Base-by-base conservation (phyloP, 2,797 vertebrate genomes). In the Morelia viridis region DNA sequence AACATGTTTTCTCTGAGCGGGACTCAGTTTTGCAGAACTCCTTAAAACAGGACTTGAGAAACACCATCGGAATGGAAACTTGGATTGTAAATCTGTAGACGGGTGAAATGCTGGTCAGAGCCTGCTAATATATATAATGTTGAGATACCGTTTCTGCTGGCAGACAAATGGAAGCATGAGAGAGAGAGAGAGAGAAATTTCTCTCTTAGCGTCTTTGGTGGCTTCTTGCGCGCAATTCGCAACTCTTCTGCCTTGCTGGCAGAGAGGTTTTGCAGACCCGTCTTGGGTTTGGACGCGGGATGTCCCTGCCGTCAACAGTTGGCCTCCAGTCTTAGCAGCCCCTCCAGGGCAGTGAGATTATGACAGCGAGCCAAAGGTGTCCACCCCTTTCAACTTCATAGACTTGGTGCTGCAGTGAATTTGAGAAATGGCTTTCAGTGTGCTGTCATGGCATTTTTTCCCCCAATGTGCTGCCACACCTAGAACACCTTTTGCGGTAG, bases 101-200 rank as follows among this genome's bases (percentile, higher is more conserved):
- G 88, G 64, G 95, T 96, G 92, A 61, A 94, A 98, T 98, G 98
- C 98, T 98, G 98, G 97, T 98, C 98, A 97, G 99, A 97, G 92
- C 91, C 76, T 92, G 89, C 84, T 87, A 80, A 89, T 89, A 53
- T 92, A 95, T 93, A 53, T 90, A 93, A 65, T 68, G 31, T 31
- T 87, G 84, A 94, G 88, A 95, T 11, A 97, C 89, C 94, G 94
- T 94, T 95, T 97, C 98, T 99, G 98, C 98, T 95, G 98, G 96
- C 98, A 98, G 98, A 98, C 62, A 85, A 89, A 95, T 17, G 1
- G 90, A 64, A 53, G 3, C 1, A 58, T 85, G 85, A 92, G 91
- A 83, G 83, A 13, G 46, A 41, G 35, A 35, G 15, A n/a, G 53
- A 3, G 62, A 0, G 3, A 58, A n/a, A 35, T 58, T 85, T 88